Percentiles rank a stretch among this genome's conserved stretches.
Conservation (phyloP, 2,113 vertebrate genomes). For the Isichthys henryi region DNA sequence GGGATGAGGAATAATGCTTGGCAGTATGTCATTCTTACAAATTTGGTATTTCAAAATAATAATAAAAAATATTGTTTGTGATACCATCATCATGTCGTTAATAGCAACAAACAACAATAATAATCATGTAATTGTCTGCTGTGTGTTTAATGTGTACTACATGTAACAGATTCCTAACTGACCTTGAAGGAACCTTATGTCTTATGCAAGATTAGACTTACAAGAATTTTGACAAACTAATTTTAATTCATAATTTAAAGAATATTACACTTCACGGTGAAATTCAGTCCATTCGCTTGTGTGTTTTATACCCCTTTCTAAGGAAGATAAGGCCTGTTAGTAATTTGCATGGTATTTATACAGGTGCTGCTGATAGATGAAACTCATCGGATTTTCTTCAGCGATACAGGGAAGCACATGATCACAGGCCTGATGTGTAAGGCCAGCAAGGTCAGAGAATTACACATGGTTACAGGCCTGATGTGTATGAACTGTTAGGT, state of each 20-base stretch:
- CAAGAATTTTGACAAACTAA: neutral
- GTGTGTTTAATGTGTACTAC: neutral
- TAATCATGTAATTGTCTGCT: neutral
- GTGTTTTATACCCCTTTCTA: neutral
- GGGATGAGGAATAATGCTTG: neutral
- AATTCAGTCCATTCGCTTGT: neutral
- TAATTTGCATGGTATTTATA: neutral
- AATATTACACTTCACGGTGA: neutral
- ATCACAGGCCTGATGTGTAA: constrained; percentile 47
- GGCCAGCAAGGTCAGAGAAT: constrained; percentile 73
- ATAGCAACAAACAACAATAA: no score
- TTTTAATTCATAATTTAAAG: neutral
- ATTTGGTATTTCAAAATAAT: neutral
- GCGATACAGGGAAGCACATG: constrained; percentile 93
- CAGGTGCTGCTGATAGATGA: constrained; percentile 81
- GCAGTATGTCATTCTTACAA: neutral
- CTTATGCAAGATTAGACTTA: neutral
- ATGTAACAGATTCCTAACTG: neutral
- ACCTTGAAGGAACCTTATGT: neutral
- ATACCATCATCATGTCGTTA: no score
- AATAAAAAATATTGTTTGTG: neutral
- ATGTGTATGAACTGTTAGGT: constrained; percentile 54
- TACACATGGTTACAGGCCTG: constrained; percentile 78
- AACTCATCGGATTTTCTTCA: constrained; percentile 82
- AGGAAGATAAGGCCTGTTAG: neutral